Evolutionary conservation across 2,888 invertebrate genomes (phyloP).

Genomic region (Aporophyla nigra): DNA sequence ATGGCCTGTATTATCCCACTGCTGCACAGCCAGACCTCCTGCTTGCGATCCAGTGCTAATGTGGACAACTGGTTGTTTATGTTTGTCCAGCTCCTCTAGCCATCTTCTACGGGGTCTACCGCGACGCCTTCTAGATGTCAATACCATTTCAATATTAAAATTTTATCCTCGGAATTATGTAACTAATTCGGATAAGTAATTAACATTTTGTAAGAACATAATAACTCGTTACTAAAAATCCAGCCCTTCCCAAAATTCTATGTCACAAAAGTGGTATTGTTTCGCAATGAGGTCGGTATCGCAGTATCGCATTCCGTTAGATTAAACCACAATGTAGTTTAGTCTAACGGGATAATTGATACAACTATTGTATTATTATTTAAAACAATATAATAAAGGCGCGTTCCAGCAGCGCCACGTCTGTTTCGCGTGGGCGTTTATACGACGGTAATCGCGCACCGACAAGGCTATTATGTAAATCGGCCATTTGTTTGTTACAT

Average conservation of each 20-base stretch:
- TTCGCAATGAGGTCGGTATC: constrained; percentile 5
- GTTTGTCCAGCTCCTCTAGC: background rate
- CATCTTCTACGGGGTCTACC: background rate
- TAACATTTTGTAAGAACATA: background rate
- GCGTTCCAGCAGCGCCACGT: constrained; percentile 64
- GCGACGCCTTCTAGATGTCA: background rate
- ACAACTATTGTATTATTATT: constrained; percentile 26
- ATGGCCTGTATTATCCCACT: background rate
- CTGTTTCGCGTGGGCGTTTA: constrained; percentile 76
- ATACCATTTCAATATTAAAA: background rate
- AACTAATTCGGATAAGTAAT: background rate
- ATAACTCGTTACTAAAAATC: background rate
- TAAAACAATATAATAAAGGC: constrained; percentile 42
- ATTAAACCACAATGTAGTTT: constrained; percentile 29
- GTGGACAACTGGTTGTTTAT: background rate
- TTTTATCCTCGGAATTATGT: background rate
- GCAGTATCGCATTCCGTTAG: constrained; percentile 4
- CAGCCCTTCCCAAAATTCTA: background rate
- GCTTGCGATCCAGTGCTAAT: background rate
- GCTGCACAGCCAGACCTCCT: background rate
- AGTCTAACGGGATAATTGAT: constrained; percentile 34
- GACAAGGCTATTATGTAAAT: constrained; percentile 88
- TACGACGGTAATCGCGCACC: constrained; percentile 81
- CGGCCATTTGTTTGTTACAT: constrained; percentile 87
- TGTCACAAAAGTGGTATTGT: constrained; percentile 5